A percentile compares a stretch with the other conserved stretches of the same genome.
phyloP scores from a whole-genome alignment of 2,888 invertebrate genomes.

The Xylophagus ater region DNA sequence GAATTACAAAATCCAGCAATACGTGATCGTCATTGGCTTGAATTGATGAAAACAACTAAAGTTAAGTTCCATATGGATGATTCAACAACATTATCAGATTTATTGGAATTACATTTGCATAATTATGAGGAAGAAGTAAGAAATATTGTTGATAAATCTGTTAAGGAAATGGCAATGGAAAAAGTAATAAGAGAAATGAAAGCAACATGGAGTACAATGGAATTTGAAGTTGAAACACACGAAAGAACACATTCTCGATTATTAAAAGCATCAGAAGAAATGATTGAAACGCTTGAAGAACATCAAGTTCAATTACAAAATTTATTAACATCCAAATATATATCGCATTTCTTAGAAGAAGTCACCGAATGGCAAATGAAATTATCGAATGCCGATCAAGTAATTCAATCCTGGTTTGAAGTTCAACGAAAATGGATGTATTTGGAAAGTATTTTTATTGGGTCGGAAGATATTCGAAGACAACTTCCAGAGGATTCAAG shows the following conservation, averaged over 20 bases:
- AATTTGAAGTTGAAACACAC: constrained; percentile 68
- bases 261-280: constrained; percentile 72
- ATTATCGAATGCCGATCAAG: constrained; percentile 80
- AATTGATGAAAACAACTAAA: constrained; percentile 86
- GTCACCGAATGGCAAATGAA: constrained; percentile 83
- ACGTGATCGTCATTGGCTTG: constrained; percentile 85
- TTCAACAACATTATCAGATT: constrained; percentile 74
- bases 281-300: constrained; percentile 87
- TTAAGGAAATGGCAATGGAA: constrained; percentile 95
- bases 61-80: constrained; percentile 41
- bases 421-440: constrained; percentile 93
- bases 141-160: constrained; percentile 89
- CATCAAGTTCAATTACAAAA: constrained; percentile 91
- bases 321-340: constrained; percentile 87
- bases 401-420: constrained; percentile 71
- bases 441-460: constrained; percentile 89
- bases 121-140: constrained; percentile 92
- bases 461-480: constrained; percentile 85
- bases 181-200: constrained; percentile 79
- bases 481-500: constrained; percentile 85
- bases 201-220: constrained; percentile 68
- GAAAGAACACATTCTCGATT: constrained; percentile 70
- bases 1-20: constrained; percentile 93
- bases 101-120: constrained; percentile 78
- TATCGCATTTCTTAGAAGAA: constrained; percentile 72